Base-by-base conservation (phyloP, 1,140 invertebrate genomes). In the Hesperophylax magnus region DNA sequence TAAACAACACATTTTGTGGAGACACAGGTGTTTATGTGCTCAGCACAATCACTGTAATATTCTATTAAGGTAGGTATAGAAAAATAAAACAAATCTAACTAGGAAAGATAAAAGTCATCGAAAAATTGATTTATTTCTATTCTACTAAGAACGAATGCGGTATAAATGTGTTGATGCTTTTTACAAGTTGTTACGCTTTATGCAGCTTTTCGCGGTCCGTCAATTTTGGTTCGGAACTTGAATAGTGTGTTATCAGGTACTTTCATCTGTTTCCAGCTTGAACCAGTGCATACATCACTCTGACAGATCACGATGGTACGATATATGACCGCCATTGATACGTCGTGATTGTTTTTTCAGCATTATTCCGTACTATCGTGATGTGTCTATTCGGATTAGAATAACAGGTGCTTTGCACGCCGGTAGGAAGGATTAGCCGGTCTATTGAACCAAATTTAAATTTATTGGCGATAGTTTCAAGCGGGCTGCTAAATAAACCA, bases 231-330 rank as follows among this genome's bases (percentile, higher is more conserved):
- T 47, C 11, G 39, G 39, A 47, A 1, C 39, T 47, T 47, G 39
- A 47, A 47, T 47, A 47, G 39, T 47, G 39, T 24, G 31, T 71
- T 78, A 77, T 81, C 79, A 14, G 18, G 27, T 18, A 81, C 80
- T 81, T 81, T 81, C 80, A 81, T 81, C 80, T 58, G 65, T 78
- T 81, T 76, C 63, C n/a, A 77, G 47, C 34, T 61, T 61, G 63
- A 22, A 58, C 72, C 56, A 53, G 24, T 63, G 54, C 53, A 77
- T 80, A 80, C 61, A 75, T 74, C 80, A 81, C 80, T 58, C 65
- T 47, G 80, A 78, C 75, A 81, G 80, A 81, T 81, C 80, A 74
- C 80, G 80, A 81, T 77, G 53, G 31, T 47, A 56, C 53, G 74
- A 78, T 78, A 77, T 71, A 22, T 34, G 75, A 77, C 24, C 22